Conservation (phyloP, 2,113 vertebrate genomes). For the Menura novaehollandiae region DNA sequence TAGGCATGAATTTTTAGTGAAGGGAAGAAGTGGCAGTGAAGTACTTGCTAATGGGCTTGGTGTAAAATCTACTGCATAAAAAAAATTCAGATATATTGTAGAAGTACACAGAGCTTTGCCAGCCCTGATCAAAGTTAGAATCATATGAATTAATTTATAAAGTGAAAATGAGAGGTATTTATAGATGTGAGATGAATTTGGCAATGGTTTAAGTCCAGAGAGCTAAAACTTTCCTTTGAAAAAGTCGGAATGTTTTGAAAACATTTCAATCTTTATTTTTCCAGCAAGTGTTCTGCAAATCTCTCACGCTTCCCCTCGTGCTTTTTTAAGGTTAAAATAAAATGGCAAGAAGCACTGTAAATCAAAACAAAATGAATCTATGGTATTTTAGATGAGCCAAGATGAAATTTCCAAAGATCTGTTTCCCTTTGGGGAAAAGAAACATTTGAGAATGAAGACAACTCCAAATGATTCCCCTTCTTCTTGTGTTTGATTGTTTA, state of each 20-base stretch:
- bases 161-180: background rate
- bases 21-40: background rate
- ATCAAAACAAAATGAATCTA: background rate
- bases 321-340: conserved; percentile 21
- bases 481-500: background rate
- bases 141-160: background rate
- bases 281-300: background rate
- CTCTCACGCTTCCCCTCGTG: background rate
- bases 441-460: background rate
- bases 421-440: background rate
- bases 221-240: conserved; percentile 7
- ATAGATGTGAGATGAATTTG: background rate
- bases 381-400: background rate
- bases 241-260: conserved; percentile 27
- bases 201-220: background rate
- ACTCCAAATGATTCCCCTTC: background rate
- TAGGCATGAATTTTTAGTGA: background rate
- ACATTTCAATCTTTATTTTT: background rate
- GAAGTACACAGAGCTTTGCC: background rate
- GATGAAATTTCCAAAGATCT: background rate
- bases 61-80: background rate
- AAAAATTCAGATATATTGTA: background rate
- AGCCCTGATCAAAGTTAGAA: background rate
- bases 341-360: background rate
- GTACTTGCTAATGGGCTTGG: background rate